Evolutionary conservation across 2,888 invertebrate genomes (phyloP).

Genomic region (Anthophora plumipes): DNA sequence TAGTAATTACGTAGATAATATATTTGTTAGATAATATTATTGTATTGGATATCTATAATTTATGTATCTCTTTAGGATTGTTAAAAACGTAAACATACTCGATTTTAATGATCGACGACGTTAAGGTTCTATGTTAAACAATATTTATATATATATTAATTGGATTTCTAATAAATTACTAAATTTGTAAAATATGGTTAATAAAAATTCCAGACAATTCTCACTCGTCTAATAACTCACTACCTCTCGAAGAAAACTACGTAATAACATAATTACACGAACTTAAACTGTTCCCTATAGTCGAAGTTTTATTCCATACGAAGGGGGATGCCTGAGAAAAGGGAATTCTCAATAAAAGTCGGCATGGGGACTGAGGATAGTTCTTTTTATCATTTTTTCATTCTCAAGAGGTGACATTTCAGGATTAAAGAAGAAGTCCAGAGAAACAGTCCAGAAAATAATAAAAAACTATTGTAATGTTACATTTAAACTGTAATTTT

Average conservation of each 20-base stretch:
- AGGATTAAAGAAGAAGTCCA: too few relatives aligned
- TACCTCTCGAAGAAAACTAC: not conserved
- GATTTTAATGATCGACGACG: not conserved
- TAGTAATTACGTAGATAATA: too few relatives aligned
- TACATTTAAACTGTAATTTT: too few relatives aligned
- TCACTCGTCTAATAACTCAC: not conserved
- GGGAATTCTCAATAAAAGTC: too few relatives aligned
- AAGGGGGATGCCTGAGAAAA: slow-evolving; percentile 3
- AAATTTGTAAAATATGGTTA: not conserved
- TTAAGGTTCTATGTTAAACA: not conserved
- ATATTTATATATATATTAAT: not conserved
- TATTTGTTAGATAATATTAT: not conserved
- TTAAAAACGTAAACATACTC: not conserved
- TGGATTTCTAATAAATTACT: not conserved
- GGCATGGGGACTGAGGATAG: too few relatives aligned
- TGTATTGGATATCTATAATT: not conserved
- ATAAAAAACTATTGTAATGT: too few relatives aligned
- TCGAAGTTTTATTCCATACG: not conserved
- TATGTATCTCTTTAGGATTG: not conserved
- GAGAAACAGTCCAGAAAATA: too few relatives aligned
- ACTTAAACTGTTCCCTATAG: not conserved
- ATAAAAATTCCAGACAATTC: not conserved
- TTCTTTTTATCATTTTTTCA: too few relatives aligned
- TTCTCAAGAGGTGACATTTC: too few relatives aligned
- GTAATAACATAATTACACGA: not conserved